Conservation (phyloP, 2,888 invertebrate genomes). For the Crocallis elinguaria region DNA sequence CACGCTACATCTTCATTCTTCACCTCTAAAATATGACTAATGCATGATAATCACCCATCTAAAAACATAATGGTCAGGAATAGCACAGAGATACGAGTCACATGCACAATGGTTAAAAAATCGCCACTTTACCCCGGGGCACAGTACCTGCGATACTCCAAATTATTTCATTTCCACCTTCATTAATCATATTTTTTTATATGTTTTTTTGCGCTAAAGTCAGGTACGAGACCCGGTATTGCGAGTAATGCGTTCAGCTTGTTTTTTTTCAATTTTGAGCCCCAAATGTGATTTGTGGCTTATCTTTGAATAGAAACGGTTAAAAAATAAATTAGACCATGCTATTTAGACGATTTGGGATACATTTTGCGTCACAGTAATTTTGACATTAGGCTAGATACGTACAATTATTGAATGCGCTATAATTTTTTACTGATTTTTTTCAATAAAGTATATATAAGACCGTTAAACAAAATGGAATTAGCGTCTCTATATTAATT, state of each 20-base stretch:
- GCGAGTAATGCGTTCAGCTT: conserved; percentile 67
- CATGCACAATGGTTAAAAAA: conserved; percentile 58
- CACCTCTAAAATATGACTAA: conserved; percentile 5
- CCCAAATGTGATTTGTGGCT: conserved; percentile 41
- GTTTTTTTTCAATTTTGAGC: conserved; percentile 48
- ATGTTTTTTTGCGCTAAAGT: conserved; percentile 60
- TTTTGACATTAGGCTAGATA: too few species aligned
- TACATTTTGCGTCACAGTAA: neutral
- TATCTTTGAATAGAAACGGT: conserved; percentile 25
- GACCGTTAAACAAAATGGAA: too few species aligned
- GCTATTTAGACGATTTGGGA: neutral
- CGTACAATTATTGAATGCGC: too few species aligned
- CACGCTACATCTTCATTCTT: neutral
- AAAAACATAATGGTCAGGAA: conserved; percentile 4
- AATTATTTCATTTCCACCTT: conserved; percentile 76
- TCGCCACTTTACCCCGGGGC: conserved; percentile 52
- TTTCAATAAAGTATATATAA: too few species aligned
- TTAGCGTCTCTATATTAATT: too few species aligned
- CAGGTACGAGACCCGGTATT: conserved; percentile 60
- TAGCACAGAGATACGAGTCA: conserved; percentile 5
- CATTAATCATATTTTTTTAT: conserved; percentile 75
- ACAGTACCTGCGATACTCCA: conserved; percentile 61
- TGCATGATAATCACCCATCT: conserved; percentile 2
- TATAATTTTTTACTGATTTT: too few species aligned
- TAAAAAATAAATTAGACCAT: conserved; percentile 12